Percentiles rank a stretch among this genome's conserved stretches.
These are phyloP conservation scores for Cyphomyrus discorhynchus DNA, from an alignment of 2,113 vertebrate species.

Conservation along the genomic window DNA sequence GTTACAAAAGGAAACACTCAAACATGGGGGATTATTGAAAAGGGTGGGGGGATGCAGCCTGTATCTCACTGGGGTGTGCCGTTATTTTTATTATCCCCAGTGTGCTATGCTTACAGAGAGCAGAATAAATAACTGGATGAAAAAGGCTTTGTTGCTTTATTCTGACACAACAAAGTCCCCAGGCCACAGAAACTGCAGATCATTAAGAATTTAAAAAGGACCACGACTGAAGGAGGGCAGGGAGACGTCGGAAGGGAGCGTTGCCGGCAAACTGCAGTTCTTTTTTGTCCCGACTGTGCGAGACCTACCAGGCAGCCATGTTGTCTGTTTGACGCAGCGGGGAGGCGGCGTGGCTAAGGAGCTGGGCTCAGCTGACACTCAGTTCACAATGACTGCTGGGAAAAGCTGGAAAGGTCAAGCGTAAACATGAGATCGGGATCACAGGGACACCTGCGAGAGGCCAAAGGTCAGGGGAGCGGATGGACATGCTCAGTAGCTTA, in stretches of 20 bases:
- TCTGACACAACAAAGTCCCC: neutral
- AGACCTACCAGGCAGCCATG: neutral
- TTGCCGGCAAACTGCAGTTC: neutral
- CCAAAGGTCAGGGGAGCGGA: neutral
- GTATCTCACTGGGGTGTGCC: neutral
- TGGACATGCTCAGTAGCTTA: neutral
- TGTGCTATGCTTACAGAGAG: neutral
- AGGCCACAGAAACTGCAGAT: neutral
- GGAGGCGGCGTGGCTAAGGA: neutral
- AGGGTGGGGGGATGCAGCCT: neutral
- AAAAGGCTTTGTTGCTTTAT: conserved; percentile 5
- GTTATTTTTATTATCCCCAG: neutral
- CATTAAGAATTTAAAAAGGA: neutral
- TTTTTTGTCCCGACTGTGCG: neutral
- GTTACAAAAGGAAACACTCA: neutral
- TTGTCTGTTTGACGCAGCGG: neutral
- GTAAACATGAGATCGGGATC: neutral
- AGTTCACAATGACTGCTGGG: neutral
- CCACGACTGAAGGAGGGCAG: neutral
- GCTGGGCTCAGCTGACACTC: neutral
- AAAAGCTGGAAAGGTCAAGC: neutral
- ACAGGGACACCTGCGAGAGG: neutral
- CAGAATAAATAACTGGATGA: neutral
- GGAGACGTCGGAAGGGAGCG: neutral
- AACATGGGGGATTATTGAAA: neutral